Conservation (phyloP, 30 jellyfish, hydroid and myxozoan genomes). For the Cassiopea andromeda region DNA sequence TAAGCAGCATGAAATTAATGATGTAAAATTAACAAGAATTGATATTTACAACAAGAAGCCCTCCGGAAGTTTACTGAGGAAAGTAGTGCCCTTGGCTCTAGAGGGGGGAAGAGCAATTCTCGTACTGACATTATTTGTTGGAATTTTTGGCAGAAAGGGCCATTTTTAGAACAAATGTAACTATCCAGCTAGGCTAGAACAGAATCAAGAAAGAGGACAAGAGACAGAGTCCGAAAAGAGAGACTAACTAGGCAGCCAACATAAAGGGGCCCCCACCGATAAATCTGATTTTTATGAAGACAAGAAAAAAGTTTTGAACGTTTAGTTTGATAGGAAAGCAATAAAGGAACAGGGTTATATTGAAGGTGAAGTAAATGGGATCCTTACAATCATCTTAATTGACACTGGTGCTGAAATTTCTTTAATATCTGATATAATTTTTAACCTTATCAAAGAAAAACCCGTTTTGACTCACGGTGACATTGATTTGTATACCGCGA, state of each 20-base stretch:
- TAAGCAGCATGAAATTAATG: neutral
- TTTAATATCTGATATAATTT: neutral
- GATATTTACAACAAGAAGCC: neutral
- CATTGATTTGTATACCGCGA: neutral
- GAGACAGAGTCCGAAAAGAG: neutral
- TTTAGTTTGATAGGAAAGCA: neutral
- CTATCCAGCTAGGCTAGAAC: neutral
- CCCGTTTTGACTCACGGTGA: neutral
- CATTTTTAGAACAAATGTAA: neutral
- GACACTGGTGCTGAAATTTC: slow-evolving; percentile 33
- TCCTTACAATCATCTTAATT: neutral
- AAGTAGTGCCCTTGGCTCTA: neutral
- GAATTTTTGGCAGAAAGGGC: neutral
- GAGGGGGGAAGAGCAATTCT: neutral
- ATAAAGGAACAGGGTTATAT: neutral
- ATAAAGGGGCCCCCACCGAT: neutral
- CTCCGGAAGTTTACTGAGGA: neutral
- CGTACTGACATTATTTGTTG: neutral
- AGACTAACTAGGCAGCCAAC: neutral
- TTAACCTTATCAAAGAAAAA: neutral
- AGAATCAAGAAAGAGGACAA: neutral
- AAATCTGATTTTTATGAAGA: neutral
- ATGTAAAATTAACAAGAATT: neutral
- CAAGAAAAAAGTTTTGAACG: neutral
- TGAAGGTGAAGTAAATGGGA: neutral